A percentile compares a stretch with the other conserved stretches of the same genome.
Conservation (phyloP, 1,140 invertebrate genomes). For the Zaprionus taronus region DNA sequence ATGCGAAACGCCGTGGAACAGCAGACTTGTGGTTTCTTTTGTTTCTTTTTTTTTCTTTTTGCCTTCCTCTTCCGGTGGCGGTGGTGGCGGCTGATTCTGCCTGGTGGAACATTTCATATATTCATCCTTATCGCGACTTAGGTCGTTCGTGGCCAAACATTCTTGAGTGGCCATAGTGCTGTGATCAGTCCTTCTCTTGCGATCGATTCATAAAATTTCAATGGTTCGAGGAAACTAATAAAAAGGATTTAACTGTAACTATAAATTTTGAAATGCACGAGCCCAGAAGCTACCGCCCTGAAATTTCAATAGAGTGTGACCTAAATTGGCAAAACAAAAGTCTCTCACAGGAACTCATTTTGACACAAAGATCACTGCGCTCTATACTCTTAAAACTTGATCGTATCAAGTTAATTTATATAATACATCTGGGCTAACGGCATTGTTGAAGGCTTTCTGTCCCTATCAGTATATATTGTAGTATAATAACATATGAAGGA, state of each 20-base stretch:
- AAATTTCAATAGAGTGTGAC: conserved; percentile 71
- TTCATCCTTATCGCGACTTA: conserved; percentile 31
- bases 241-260: conserved; percentile 52
- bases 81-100: neutral
- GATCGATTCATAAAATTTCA: conserved; percentile 20
- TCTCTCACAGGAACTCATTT: neutral
- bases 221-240: conserved; percentile 44
- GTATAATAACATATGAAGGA: too few species aligned
- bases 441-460: too few species aligned
- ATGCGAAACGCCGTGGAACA: conserved; percentile 47
- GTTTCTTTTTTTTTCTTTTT: conserved; percentile 23
- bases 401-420: too few species aligned
- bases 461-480: too few species aligned
- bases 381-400: neutral
- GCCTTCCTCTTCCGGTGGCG: neutral
- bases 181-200: neutral
- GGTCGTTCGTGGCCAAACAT: conserved; percentile 40
- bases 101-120: conserved; percentile 56
- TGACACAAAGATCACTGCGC: neutral
- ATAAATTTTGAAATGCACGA: conserved; percentile 52
- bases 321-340: neutral
- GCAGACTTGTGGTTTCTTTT: conserved; percentile 29
- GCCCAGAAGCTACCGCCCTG: conserved; percentile 57
- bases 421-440: too few species aligned
- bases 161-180: conserved; percentile 19